Percentiles rank a stretch among this genome's conserved stretches.
These are phyloP conservation scores for Pycnonotus jocosus DNA, from an alignment of 2,113 vertebrate genomes.

Conservation along the genomic window DNA sequence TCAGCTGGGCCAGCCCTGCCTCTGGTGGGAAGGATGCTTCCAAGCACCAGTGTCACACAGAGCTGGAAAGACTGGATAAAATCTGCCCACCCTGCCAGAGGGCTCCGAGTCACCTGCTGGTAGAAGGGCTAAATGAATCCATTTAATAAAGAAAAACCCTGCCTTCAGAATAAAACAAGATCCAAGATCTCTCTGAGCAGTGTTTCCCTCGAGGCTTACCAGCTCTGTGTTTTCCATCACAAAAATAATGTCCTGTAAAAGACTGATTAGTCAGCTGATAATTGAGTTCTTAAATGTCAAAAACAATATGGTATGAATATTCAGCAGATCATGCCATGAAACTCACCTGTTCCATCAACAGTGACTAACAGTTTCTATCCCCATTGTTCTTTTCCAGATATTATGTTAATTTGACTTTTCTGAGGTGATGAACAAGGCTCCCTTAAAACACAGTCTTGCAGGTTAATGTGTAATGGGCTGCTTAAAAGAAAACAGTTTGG, in stretches of 20 bases:
- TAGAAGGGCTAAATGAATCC: constrained; percentile 30
- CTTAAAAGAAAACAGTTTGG: neutral
- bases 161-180: neutral
- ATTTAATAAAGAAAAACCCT: neutral
- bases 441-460: constrained; percentile 60
- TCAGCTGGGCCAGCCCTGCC: neutral
- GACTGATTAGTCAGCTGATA: constrained; percentile 82
- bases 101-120: neutral
- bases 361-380: constrained; percentile 66
- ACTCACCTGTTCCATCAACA: constrained; percentile 77
- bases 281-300: constrained; percentile 85
- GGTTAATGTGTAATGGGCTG: constrained; percentile 54
- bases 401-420: constrained; percentile 78
- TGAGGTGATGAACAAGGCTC: constrained; percentile 68
- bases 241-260: constrained; percentile 74
- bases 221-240: constrained; percentile 58
- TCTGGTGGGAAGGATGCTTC: neutral
- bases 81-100: neutral
- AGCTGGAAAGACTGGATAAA: neutral
- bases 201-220: constrained; percentile 57
- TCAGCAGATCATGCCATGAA: constrained; percentile 75
- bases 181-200: constrained; percentile 33
- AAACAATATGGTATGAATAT: constrained; percentile 81
- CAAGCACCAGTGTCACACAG: fast-evolving
- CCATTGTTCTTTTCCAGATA: constrained; percentile 75